These are phyloP conservation scores for Murina feae DNA, from an alignment of 2,113 vertebrate species.

Conservation along the genomic window DNA sequence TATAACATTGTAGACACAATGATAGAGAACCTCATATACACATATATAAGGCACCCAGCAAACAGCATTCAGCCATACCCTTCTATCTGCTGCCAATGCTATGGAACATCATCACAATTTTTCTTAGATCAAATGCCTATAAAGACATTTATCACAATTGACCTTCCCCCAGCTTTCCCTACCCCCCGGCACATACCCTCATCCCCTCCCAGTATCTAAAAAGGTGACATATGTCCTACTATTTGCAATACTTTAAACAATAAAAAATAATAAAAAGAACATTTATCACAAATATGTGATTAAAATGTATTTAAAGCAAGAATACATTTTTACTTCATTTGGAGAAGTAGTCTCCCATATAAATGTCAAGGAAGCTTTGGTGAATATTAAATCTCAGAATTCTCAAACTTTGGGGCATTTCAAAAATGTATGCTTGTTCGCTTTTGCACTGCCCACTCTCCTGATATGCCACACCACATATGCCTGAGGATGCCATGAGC, in stretches of 20 bases:
- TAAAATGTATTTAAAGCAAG: neutral
- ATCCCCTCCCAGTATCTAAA: too few relatives aligned
- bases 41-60: neutral
- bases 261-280: too few relatives aligned
- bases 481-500: fast-evolving
- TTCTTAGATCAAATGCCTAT: neutral
- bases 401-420: too few relatives aligned
- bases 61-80: fast-evolving
- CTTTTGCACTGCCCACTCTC: neutral
- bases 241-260: too few relatives aligned
- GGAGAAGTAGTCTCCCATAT: neutral
- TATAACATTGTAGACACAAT: fast-evolving
- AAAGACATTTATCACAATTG: neutral
- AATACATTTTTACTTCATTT: neutral
- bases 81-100: neutral
- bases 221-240: too few relatives aligned
- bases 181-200: too few relatives aligned
- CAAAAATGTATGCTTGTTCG: fast-evolving
- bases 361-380: too few relatives aligned
- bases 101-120: neutral
- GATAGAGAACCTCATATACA: fast-evolving
- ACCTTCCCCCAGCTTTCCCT: too few relatives aligned
- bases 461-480: fast-evolving
- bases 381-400: neutral
- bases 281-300: neutral